Evolutionary conservation across 2,113 vertebrate genomes (phyloP), one percentile per base, ranked within the genome.

Genomic region (Haemorhous mexicanus): DNA sequence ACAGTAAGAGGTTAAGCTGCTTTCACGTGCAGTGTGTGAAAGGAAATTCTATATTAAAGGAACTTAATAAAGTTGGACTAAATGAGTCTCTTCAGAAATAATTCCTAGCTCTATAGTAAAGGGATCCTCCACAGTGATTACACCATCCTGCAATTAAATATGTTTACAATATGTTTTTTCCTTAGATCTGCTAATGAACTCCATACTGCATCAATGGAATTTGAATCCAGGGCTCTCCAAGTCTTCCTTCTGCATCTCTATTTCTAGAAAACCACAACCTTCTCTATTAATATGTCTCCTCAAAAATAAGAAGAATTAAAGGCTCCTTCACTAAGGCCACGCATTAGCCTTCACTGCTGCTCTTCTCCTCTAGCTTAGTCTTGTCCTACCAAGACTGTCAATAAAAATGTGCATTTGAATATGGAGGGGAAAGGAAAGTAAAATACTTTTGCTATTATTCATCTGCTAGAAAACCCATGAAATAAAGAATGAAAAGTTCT

Each of bases 121-220:
- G 68, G 67, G 47, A 93, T 94, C 88, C 52, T 96, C 76, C 63
- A 66, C 87, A 83, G 49, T 62, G 82, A 95, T 92, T 90, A 73
- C 7, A 11, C 64, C 74, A 87, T 79, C 58, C 63, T 95, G 73
- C 86, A 94, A 87, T 84, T 94, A 95, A 97, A 72, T 91, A 84
- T 69, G 76, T 92, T 95, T 82, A 76, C 86, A 94, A 49, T 73
- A 70, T 83, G 41, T 83, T 79, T 94, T 84, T 66, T 80, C 52
- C 73, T 93, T 76, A 73, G 86, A 82, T 92, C 89, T 67, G 90
- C 85, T 96, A 85, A 87, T 17, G 7, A 97, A 74, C 72, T 94
- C 87, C 84, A 78, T 90, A 63, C 53, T 75, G 46, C 68, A 66
- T 68, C 69, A 41, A 37, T 11, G 26, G 33, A 58, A 83, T 91